Base-by-base conservation (phyloP, 2,113 vertebrate species). In the Chionis minor region DNA sequence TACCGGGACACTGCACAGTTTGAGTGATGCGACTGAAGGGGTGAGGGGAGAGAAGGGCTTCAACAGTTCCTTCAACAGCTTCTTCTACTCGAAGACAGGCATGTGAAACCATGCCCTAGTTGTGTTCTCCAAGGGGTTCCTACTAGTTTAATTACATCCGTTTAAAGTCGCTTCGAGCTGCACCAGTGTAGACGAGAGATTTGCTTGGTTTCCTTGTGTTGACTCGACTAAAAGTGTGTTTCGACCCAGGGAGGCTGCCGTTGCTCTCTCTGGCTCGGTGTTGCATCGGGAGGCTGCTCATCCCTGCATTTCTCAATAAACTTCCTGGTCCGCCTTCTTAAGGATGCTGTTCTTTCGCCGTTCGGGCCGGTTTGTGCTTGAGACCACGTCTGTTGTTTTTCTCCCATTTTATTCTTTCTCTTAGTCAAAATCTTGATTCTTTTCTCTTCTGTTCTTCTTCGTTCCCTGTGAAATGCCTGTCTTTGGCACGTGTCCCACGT, bases 81-180 rank as follows among this genome's bases (percentile, higher is more conserved):
- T 20, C 96, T 81, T 67, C 89, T 89, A 5, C 87, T 92, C 1
- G 6, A 95, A 80, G 92, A 27, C 63, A 59, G 47, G 82, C 83
- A 74, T 9, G 52, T 78, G 95, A 90, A 95, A n/a, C 93, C 95
- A 70, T 90, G 95, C 71, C 92, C 92, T 92, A 92, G 42, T 94
- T 96, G 96, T 70, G 88, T 86, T 95, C 96, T 96, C 96, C 85
- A 94, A 95, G 93, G 96, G 87, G 71, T 85, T 96, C 86, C 87
- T 61, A 32, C n/a, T 49, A 23, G 40, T 90, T 96, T 96, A 96
- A 93, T 96, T 96, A 96, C 96, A 93, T 90, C 74, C 54, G 2
- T 85, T 95, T 72, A 92, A 94, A 94, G 93, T n/a, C 12, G 11
- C 78, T 86, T 79, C 69, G 52, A 91, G 91, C 84, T 72, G 91